A percentile compares a stretch with the other conserved stretches of the same genome.
Evolutionary conservation across 2,797 vertebrate species (phyloP).

Genomic region (Protosalanx chinensis): DNA sequence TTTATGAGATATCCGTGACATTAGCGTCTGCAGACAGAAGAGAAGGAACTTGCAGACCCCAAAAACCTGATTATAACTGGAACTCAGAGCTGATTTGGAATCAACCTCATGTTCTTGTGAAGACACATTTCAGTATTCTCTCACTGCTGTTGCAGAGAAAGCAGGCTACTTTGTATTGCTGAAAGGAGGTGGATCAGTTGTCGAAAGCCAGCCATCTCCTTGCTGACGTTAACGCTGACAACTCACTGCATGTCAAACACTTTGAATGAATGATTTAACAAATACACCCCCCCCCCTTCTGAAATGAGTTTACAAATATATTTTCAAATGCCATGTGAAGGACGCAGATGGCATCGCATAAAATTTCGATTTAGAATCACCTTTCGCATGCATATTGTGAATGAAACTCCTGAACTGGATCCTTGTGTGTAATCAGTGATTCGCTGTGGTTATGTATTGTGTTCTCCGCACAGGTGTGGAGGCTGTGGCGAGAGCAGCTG

Average conservation of each 20-base stretch:
- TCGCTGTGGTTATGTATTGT: not conserved
- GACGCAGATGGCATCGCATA: not conserved
- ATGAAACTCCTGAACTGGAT: not conserved
- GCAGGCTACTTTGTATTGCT: not conserved
- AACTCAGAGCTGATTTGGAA: too few species aligned
- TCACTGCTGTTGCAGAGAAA: not conserved
- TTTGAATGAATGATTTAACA: not conserved
- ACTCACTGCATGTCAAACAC: not conserved
- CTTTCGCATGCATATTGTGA: not conserved
- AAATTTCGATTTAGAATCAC: too few species aligned
- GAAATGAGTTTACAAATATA: not conserved
- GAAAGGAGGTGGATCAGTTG: not conserved
- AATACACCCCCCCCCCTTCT: not conserved
- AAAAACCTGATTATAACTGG: not conserved
- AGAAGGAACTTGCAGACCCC: not conserved
- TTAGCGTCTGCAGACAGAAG: not conserved
- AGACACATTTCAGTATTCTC: not conserved
- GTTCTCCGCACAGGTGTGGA: constrained; percentile 20
- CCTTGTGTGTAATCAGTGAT: not conserved
- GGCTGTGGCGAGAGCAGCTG: constrained; percentile 11
- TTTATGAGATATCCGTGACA: not conserved
- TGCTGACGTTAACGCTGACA: not conserved
- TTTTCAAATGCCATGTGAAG: not conserved
- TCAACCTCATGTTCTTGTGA: not conserved
- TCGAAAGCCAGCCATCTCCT: not conserved